These are phyloP conservation scores for Calyptomena viridis DNA, from an alignment of 2,113 vertebrate genomes.

Conservation along the genomic window DNA sequence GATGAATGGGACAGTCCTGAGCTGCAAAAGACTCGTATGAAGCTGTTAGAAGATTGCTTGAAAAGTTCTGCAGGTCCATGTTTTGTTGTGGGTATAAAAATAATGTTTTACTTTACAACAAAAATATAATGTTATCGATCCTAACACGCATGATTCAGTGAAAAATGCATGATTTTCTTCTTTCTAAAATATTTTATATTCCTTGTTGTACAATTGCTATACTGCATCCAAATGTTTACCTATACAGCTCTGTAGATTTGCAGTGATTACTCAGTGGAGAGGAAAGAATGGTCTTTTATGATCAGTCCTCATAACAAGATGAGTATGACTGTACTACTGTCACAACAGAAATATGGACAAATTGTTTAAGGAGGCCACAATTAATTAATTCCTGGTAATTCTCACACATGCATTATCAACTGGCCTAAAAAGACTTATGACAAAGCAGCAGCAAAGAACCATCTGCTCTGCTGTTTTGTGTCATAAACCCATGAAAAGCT, in stretches of 20 bases:
- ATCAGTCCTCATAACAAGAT: not conserved
- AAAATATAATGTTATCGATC: not conserved
- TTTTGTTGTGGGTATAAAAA: slow-evolving; percentile 95
- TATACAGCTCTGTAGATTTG: not conserved
- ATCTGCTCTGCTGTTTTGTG: not conserved
- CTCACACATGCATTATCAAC: not conserved
- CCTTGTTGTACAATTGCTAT: not conserved
- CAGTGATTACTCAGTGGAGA: not conserved
- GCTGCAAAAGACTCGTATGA: slow-evolving; percentile 92
- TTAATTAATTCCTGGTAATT: not conserved
- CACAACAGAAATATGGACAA: not conserved
- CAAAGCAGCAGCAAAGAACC: not conserved
- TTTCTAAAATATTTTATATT: not conserved
- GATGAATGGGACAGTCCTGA: slow-evolving; percentile 95
- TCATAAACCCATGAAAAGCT: not conserved
- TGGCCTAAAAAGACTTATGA: not conserved
- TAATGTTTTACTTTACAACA: slow-evolving; percentile 67
- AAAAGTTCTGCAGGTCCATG: slow-evolving; percentile 97
- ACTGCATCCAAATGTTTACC: not conserved
- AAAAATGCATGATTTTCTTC: not conserved
- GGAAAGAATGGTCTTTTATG: not conserved
- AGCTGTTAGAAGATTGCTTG: slow-evolving; percentile 93
- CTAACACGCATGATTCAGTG: not conserved
- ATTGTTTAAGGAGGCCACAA: not conserved
- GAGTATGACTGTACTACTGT: not conserved